Conservation (phyloP, 1,140 invertebrate species). For the Meloidogyne floridensis region DNA sequence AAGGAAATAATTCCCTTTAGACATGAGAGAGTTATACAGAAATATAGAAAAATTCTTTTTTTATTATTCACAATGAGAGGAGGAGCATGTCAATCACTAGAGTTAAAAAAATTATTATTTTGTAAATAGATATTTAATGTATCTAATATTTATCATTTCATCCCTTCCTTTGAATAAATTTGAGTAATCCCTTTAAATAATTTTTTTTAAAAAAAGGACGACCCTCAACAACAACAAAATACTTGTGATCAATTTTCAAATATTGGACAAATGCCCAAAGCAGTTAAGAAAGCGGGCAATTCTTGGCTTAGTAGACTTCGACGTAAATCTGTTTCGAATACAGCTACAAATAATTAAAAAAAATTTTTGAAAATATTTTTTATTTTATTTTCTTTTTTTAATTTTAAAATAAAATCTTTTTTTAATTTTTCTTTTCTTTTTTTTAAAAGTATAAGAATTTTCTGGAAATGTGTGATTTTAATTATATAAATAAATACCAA, state of each 20-base stretch:
- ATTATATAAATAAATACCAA: neutral
- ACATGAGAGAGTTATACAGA: too few species aligned
- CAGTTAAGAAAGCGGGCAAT: conserved; percentile 32
- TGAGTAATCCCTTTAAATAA: neutral
- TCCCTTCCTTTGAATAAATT: too few species aligned
- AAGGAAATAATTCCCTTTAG: too few species aligned
- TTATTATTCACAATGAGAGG: too few species aligned
- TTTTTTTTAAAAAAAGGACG: neutral
- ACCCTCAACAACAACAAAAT: neutral
- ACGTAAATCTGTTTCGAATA: conserved; percentile 19
- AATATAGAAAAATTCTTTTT: too few species aligned
- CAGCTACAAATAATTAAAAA: neutral
- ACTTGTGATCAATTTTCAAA: neutral
- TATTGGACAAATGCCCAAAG: conserved; percentile 10
- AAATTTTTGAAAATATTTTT: neutral
- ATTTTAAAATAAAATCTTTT: neutral
- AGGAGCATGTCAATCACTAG: too few species aligned
- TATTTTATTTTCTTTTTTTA: too few species aligned
- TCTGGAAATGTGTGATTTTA: too few species aligned
- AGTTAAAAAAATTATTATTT: too few species aligned
- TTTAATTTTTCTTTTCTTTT: neutral
- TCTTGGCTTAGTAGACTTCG: conserved; percentile 35
- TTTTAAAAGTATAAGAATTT: neutral
- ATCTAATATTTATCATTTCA: too few species aligned
- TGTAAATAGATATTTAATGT: too few species aligned